These are phyloP conservation scores for Plemyria rubiginata DNA, from an alignment of 2,888 invertebrate genomes.

Conservation along the genomic window DNA sequence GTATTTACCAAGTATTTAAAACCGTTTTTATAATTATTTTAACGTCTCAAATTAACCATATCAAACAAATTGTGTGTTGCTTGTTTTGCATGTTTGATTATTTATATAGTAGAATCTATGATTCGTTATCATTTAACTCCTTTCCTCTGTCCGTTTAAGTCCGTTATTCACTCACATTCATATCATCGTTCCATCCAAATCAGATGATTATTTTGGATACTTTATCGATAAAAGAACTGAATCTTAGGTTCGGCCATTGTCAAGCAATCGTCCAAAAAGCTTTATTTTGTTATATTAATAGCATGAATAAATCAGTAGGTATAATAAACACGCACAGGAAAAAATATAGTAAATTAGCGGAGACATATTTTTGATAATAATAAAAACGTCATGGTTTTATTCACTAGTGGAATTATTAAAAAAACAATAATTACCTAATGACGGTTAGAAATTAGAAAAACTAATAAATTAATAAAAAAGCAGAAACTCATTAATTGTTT, in stretches of 20 bases:
- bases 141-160: conserved; percentile 46
- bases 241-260: conserved; percentile 30
- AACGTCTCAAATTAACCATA: conserved; percentile 72
- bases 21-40: conserved; percentile 51
- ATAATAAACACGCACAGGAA: conserved; percentile 66
- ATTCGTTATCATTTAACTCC: conserved; percentile 27
- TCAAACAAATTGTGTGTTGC: conserved; percentile 54
- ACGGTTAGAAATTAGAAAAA: conserved; percentile 33
- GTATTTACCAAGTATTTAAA: conserved; percentile 48
- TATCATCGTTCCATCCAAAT: conserved; percentile 78
- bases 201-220: conserved; percentile 42
- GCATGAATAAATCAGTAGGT: conserved; percentile 53
- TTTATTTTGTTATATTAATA: conserved; percentile 58
- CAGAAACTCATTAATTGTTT: not conserved
- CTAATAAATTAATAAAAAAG: conserved; percentile 13
- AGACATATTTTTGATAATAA: conserved; percentile 69
- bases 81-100: conserved; percentile 44
- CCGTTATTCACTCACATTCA: conserved; percentile 57
- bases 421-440: conserved; percentile 33
- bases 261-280: conserved; percentile 58
- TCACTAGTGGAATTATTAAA: conserved; percentile 18
- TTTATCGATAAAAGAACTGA: conserved; percentile 19
- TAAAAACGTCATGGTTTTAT: conserved; percentile 45
- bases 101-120: conserved; percentile 40
- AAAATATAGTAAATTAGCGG: conserved; percentile 49